Base-by-base conservation (phyloP, 2,797 vertebrate species). In the Enteromius radiatus region DNA sequence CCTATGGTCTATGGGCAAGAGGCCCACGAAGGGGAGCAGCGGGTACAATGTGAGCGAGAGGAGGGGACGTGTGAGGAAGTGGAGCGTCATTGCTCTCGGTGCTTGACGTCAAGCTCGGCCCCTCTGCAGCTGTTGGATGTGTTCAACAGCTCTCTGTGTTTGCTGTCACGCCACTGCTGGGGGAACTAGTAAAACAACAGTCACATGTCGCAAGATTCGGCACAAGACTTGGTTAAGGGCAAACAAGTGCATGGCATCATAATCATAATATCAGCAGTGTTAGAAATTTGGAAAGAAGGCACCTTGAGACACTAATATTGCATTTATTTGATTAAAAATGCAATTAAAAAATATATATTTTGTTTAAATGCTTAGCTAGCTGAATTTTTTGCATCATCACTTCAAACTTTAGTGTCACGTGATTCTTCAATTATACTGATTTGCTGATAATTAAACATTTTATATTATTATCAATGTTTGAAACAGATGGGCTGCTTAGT, bases 51-150 rank as follows among this genome's bases (percentile, higher is more conserved):
- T 88, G 41, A 82, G 45, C 14, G 74, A 33, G 77, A 76, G 78
- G 81, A 87, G 76, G 87, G 92, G 89, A 90, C 87, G 87, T 69
- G 92, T 94, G 89, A 93, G 93, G 94, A 95, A 95, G 94, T 92
- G 64, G 86, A 93, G 91, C 91, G 93, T 94, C 92, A 91, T 92
- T 93, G 93, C 92, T 92, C 87, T 88, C 17, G 91, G 89, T 86
- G 92, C 88, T 90, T 92, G 88, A 94, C 92, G 93, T 93, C 92
- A 94, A 86, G 80, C 88, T 92, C 78, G 93, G 91, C 92, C 92
- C 94, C 91, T 94, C 90, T 95, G 95, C 97, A 97, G 96, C 96
- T 98, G 97, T 96, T 96, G 91, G 94, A 93, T 90, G 1, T 45
- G 91, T 91, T 93, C 90, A 89, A 92, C 92, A 93, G 67, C 78